Base-by-base conservation (phyloP, 2,888 invertebrate genomes). In the Eulithis testata region DNA sequence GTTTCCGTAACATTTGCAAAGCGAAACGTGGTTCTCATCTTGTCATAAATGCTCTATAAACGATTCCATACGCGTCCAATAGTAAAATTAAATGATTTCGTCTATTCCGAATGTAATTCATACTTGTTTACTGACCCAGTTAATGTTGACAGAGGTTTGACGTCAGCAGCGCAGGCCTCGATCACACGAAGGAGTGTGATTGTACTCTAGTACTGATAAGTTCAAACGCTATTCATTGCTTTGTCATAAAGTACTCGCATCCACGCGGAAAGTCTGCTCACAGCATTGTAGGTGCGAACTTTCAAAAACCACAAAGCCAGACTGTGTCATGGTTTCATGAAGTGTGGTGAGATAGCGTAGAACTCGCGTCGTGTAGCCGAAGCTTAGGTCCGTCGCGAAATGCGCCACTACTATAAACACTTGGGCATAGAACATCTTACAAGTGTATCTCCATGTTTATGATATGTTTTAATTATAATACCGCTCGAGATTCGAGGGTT, bases 91-190 rank as follows among this genome's bases (percentile, higher is more conserved):
- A 81, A 83, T 82, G 76, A 82, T 83, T 86, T 85, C 74, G 78
- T 75, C 75, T 81, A 80, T 79, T 86, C 81, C 78, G 80, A 87
- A 84, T 87, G 84, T 86, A 87, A 89, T 86, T 87, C 85, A 85
- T 87, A 86, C 84, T 83, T 85, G 84, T 89, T 85, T 86, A 85
- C 86, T 89, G 89, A 89, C 88, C 89, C 87, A 87, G 88, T 90
- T 90, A 85, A 83, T 87, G 87, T 89, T 88, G 89, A 89, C 89
- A 86, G 83, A 86, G 83, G 81, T 77, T 85, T 90, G 90, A 89
- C 89, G 89, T 89, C 89, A 90, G 82, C 80, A 77, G 68, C 78
- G 79, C 77, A 83, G 66, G 66, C 45, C 54, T 62, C 45, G 44
- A 2, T 54, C 47, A 66, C 62, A 66, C 58, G 49, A 62, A 37